Conservation (phyloP, 2,888 invertebrate species). For the Hypsopygia costalis region DNA sequence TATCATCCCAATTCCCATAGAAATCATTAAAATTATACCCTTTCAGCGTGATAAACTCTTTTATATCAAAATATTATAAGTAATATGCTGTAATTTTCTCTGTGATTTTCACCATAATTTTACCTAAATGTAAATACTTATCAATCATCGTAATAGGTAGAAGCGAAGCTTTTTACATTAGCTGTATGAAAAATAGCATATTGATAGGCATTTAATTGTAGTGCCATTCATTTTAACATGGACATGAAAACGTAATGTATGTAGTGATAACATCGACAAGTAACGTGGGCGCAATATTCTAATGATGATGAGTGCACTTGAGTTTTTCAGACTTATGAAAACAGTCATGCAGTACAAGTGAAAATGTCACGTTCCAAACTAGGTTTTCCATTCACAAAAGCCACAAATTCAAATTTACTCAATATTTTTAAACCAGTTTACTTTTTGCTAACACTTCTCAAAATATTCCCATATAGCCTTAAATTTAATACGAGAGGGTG, state of each 20-base stretch:
- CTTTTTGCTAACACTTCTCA: slow-evolving; percentile 22
- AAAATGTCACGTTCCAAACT: slow-evolving; percentile 12
- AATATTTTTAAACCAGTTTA: slow-evolving; percentile 22
- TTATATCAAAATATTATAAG: no score
- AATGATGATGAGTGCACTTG: slow-evolving; percentile 3
- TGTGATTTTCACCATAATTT: no score
- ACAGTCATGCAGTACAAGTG: neutral
- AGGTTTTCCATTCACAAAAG: neutral
- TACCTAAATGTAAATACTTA: no score
- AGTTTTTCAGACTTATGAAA: neutral
- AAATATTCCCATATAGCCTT: slow-evolving; percentile 31
- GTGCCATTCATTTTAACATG: slow-evolving; percentile 16
- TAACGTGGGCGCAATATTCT: slow-evolving; percentile 15
- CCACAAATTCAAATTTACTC: neutral
- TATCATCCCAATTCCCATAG: no score
- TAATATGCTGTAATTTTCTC: no score
- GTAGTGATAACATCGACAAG: slow-evolving; percentile 13
- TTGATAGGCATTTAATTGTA: slow-evolving; percentile 23
- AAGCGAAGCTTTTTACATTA: neutral
- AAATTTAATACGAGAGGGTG: slow-evolving; percentile 18
- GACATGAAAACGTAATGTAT: slow-evolving; percentile 25
- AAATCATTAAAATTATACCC: no score
- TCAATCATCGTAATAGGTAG: neutral
- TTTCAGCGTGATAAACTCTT: no score
- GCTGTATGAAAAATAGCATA: slow-evolving; percentile 2